Percentiles rank a stretch among this genome's conserved stretches.
Evolutionary conservation across 2,888 invertebrate species (phyloP).

Genomic region (Rotaria sp.): DNA sequence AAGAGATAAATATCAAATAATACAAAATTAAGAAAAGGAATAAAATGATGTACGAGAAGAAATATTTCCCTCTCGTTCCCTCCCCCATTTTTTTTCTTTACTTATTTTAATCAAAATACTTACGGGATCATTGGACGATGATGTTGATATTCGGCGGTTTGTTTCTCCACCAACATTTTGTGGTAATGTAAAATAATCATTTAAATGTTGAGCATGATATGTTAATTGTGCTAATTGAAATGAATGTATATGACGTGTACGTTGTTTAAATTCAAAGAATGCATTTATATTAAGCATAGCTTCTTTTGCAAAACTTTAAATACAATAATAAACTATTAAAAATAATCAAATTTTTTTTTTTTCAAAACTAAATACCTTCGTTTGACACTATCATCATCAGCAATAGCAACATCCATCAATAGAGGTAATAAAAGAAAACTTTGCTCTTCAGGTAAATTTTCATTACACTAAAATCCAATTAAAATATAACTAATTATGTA

Average conservation of each 20-base stretch:
- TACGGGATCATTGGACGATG: background rate
- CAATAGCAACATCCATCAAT: conserved; percentile 19
- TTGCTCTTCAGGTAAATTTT: conserved; percentile 19
- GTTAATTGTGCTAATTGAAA: conserved; percentile 17
- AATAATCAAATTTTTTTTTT: background rate
- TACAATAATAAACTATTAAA: background rate
- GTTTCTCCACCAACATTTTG: background rate
- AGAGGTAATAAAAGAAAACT: background rate
- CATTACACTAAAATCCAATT: background rate
- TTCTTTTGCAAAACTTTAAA: conserved; percentile 9
- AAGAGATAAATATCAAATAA: background rate
- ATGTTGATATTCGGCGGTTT: background rate
- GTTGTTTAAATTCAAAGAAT: conserved; percentile 25
- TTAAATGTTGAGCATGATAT: background rate
- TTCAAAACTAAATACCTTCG: background rate
- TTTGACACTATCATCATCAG: conserved; percentile 34
- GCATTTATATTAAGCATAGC: conserved; percentile 22
- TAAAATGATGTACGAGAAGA: background rate
- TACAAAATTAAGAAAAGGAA: background rate
- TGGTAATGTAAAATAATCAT: background rate
- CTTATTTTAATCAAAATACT: background rate
- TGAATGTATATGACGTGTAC: background rate
- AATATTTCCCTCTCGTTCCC: background rate
- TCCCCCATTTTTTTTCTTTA: background rate
- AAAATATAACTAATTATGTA: background rate